Percentiles rank a stretch among this genome's conserved stretches.
phyloP scores from a whole-genome alignment of 2,888 invertebrate genomes.

The Schizaphis graminum region DNA sequence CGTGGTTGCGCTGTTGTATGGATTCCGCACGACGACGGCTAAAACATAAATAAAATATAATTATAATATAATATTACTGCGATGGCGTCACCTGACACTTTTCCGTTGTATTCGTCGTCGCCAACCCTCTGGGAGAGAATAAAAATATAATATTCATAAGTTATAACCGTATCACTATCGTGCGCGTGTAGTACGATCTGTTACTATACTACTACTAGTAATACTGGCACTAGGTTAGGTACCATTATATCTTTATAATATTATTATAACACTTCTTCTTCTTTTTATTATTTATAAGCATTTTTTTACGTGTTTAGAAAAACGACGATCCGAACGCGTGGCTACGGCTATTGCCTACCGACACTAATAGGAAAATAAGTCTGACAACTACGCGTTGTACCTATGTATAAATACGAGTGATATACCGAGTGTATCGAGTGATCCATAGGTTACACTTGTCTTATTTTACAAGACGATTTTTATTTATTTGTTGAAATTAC shows the following conservation, averaged over 20 bases:
- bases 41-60: not conserved
- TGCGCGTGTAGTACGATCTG: not conserved
- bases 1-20: not conserved
- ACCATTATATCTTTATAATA: not conserved
- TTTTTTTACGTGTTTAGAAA: not conserved
- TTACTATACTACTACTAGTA: not conserved
- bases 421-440: not conserved
- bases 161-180: not conserved
- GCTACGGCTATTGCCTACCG: not conserved
- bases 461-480: not conserved
- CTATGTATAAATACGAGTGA: not conserved
- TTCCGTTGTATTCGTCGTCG: not conserved
- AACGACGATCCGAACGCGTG: not conserved
- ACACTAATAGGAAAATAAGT: constrained; percentile 9
- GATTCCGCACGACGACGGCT: not conserved
- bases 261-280: not conserved
- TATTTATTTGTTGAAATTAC: too few species aligned
- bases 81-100: not conserved
- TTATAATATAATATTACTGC: not conserved
- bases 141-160: not conserved
- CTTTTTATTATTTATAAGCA: constrained; percentile 8
- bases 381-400: not conserved
- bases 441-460: not conserved
- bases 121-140: not conserved
- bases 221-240: not conserved